A percentile compares a stretch with the other conserved stretches of the same genome.
Conservation (phyloP, 2,797 vertebrate species). For the Myripristis murdjan region DNA sequence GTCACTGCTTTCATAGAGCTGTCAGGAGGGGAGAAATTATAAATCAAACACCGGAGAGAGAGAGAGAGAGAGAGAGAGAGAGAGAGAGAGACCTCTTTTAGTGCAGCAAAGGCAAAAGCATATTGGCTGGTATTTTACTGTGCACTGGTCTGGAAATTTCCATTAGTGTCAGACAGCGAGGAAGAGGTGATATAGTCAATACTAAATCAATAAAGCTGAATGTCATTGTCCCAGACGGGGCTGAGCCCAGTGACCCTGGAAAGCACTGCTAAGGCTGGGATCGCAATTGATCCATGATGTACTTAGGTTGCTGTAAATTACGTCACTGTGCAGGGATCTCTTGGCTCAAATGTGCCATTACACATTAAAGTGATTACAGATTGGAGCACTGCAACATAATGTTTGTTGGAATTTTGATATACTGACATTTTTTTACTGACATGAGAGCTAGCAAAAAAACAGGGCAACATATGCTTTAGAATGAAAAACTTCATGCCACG, state of each 20-base stretch:
- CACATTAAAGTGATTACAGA: too few relatives aligned
- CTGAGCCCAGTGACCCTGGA: neutral
- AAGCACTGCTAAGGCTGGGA: constrained; percentile 3
- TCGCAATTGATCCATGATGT: neutral
- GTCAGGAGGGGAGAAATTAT: constrained; percentile 5
- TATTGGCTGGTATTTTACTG: constrained; percentile 25
- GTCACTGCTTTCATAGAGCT: constrained; percentile 27
- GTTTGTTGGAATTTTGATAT: too few relatives aligned
- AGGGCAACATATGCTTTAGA: too few relatives aligned
- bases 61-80: too few relatives aligned
- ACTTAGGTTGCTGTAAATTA: neutral
- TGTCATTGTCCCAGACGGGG: constrained; percentile 43
- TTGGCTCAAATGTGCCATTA: too few relatives aligned
- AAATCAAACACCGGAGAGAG: constrained; percentile 27
- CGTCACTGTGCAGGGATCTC: neutral
- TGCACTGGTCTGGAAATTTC: constrained; percentile 70
- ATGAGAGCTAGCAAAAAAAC: too few relatives aligned
- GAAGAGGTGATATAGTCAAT: constrained; percentile 50
- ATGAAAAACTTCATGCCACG: too few relatives aligned
- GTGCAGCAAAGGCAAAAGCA: constrained; percentile 21
- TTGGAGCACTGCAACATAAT: too few relatives aligned
- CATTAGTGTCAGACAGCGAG: constrained; percentile 49
- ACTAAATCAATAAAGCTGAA: constrained; percentile 67
- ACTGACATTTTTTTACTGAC: too few relatives aligned
- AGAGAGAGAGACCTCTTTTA: constrained; percentile 25